A percentile compares a stretch with the other conserved stretches of the same genome.
Evolutionary conservation across 2,113 vertebrate genomes (phyloP).

Genomic region (Perca flavescens): DNA sequence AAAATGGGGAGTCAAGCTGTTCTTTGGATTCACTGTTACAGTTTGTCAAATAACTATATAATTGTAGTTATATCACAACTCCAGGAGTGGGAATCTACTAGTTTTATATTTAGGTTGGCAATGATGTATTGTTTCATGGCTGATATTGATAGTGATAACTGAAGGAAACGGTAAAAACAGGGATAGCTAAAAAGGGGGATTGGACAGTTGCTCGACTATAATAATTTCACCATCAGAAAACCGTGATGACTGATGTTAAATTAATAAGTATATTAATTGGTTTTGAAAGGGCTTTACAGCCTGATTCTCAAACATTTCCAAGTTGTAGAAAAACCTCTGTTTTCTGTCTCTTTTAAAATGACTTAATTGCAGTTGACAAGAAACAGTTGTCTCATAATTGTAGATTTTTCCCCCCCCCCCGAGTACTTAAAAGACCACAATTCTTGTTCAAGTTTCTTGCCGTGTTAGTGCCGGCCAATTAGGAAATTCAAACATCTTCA

Average conservation of each 20-base stretch:
- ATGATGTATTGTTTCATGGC: background rate
- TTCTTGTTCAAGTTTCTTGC: background rate
- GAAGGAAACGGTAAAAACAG: background rate
- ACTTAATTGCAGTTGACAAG: background rate
- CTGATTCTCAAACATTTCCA: background rate
- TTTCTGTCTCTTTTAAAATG: background rate
- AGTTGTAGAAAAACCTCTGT: background rate
- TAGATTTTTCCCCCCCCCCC: too few species aligned
- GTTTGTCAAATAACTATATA: too few species aligned
- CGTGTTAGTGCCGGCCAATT: background rate
- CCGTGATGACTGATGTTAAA: background rate
- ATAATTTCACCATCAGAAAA: background rate
- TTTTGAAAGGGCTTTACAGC: too few species aligned
- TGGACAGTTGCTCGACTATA: background rate
- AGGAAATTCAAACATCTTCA: background rate
- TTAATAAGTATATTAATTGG: background rate
- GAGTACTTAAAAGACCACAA: background rate
- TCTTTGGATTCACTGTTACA: background rate
- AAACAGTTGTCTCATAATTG: background rate
- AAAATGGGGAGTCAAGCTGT: background rate
- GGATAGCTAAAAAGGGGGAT: background rate
- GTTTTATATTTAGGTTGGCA: background rate
- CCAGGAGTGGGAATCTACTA: background rate
- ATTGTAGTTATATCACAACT: background rate
- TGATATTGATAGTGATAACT: background rate